Conservation (phyloP, 2,113 vertebrate species). For the Hiodon alosoides region DNA sequence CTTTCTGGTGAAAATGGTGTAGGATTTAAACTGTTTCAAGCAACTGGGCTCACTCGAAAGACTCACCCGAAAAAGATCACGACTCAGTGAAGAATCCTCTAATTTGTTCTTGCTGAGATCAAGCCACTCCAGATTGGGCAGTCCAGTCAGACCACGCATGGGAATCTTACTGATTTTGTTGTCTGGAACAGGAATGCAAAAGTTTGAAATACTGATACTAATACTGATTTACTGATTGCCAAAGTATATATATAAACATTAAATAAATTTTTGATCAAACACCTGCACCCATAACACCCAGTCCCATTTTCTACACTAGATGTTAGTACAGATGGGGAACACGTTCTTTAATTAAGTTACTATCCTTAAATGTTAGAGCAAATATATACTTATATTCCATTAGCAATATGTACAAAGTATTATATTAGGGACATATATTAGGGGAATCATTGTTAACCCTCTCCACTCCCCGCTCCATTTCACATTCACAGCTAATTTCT, state of each 20-base stretch:
- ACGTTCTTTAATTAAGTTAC: too few relatives aligned
- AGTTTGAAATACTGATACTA: background rate
- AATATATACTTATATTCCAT: too few relatives aligned
- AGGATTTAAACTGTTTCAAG: background rate
- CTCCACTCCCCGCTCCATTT: too few relatives aligned
- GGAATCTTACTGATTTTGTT: conserved; percentile 61
- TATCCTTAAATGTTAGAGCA: too few relatives aligned
- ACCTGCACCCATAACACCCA: background rate
- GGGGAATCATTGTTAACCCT: too few relatives aligned
- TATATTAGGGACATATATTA: too few relatives aligned
- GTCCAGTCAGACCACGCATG: conserved; percentile 50
- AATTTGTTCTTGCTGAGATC: conserved; percentile 71
- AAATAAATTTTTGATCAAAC: background rate
- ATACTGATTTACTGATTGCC: background rate
- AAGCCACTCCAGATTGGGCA: conserved; percentile 62
- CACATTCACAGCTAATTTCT: too few relatives aligned
- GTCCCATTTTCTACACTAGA: too few relatives aligned
- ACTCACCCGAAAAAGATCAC: conserved; percentile 55
- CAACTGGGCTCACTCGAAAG: conserved; percentile 30
- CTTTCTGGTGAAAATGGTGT: too few relatives aligned
- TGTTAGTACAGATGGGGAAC: too few relatives aligned
- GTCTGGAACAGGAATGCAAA: conserved; percentile 42
- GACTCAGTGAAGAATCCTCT: conserved; percentile 51
- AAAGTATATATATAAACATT: background rate
- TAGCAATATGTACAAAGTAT: too few relatives aligned